Evolutionary conservation across 2,888 invertebrate species (phyloP).

Genomic region (Lycaena phlaeas): DNA sequence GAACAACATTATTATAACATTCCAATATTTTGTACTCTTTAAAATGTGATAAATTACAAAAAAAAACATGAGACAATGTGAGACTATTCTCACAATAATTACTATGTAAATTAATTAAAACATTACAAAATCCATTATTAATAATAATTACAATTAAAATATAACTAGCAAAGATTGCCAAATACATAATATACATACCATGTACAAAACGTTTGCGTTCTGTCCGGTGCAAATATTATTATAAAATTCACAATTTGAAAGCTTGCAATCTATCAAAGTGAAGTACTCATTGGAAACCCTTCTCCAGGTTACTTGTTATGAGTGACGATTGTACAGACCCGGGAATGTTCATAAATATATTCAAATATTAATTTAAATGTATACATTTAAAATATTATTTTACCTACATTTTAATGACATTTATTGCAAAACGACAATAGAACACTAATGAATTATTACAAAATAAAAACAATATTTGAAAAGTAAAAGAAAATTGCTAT

Average conservation of each 20-base stretch:
- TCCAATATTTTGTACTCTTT: slow-evolving; percentile 72
- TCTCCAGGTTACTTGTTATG: too few species aligned
- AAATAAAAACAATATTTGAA: too few species aligned
- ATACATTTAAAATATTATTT: too few species aligned
- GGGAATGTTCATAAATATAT: too few species aligned
- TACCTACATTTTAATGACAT: too few species aligned
- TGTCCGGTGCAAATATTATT: slow-evolving; percentile 20
- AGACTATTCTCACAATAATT: slow-evolving; percentile 62
- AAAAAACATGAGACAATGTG: slow-evolving; percentile 59
- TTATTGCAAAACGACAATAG: too few species aligned
- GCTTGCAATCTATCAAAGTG: too few species aligned
- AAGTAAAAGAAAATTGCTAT: too few species aligned
- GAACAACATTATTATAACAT: slow-evolving; percentile 70
- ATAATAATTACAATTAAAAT: slow-evolving; percentile 60
- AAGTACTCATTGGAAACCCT: too few species aligned
- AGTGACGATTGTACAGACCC: too few species aligned
- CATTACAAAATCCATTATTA: slow-evolving; percentile 65
- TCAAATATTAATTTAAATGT: too few species aligned
- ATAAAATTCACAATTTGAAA: slow-evolving; percentile 1
- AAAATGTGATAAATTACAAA: slow-evolving; percentile 72
- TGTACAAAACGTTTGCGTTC: slow-evolving; percentile 39
- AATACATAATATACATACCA: slow-evolving; percentile 44
- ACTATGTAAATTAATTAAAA: slow-evolving; percentile 69
- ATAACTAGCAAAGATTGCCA: slow-evolving; percentile 55
- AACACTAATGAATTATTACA: too few species aligned